phyloP scores from a whole-genome alignment of 2,797 vertebrate species.

The Bradypodion pumilum region DNA sequence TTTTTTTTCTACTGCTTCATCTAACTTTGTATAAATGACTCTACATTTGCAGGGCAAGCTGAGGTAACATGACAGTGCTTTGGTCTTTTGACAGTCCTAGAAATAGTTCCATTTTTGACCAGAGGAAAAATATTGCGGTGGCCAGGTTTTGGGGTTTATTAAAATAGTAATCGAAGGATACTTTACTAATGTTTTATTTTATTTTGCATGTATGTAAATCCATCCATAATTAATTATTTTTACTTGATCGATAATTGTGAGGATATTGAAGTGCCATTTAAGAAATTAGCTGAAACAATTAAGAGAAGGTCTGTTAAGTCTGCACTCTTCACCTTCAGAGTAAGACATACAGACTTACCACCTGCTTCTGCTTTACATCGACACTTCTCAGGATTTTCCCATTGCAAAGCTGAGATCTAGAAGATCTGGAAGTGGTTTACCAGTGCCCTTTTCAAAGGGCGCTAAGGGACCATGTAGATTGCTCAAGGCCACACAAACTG shows the following conservation, averaged over 20 bases:
- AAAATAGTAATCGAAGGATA: not conserved
- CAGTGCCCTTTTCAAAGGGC: no score
- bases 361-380: no score
- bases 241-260: not conserved
- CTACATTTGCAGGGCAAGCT: not conserved
- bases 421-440: no score
- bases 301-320: not conserved
- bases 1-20: not conserved
- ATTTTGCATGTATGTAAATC: not conserved
- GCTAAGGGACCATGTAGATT: no score
- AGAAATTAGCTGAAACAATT: accelerated
- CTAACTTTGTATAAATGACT: not conserved
- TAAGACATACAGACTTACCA: not conserved
- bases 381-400: no score
- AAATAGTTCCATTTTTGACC: not conserved
- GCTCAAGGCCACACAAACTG: no score
- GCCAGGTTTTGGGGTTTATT: not conserved
- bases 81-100: not conserved
- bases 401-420: no score
- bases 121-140: not conserved
- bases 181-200: not conserved
- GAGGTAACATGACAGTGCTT: not conserved
- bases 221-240: not conserved
- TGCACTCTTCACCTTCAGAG: not conserved
- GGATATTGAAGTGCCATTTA: accelerated